These are phyloP conservation scores for Lissocephala sabroskyi DNA, from an alignment of 2,888 invertebrate genomes.

Conservation along the genomic window DNA sequence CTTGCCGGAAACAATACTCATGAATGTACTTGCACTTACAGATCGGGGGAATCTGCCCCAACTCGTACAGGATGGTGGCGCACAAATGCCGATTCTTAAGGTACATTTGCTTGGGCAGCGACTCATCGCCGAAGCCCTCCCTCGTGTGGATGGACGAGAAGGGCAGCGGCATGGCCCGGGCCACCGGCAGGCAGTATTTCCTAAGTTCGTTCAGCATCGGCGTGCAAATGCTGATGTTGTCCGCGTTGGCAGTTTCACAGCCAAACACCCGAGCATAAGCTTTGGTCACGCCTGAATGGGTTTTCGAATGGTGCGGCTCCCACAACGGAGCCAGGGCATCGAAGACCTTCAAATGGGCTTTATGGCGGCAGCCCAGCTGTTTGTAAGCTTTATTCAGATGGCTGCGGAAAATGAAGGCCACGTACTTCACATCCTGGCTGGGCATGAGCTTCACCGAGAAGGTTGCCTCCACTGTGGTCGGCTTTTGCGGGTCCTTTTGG, in stretches of 20 bases:
- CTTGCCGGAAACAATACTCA: conserved; percentile 18
- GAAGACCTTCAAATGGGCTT: conserved; percentile 5
- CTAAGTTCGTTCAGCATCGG: conserved; percentile 27
- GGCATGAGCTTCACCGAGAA: conserved; percentile 35
- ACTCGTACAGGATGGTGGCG: conserved; percentile 22
- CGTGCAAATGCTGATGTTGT: conserved; percentile 14
- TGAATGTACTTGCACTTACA: conserved; percentile 29
- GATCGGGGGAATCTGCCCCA: conserved; percentile 16
- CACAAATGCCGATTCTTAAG: conserved; percentile 14
- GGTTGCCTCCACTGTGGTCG: not conserved
- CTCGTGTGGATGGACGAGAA: conserved; percentile 24
- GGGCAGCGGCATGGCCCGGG: conserved; percentile 24
- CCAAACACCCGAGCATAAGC: conserved; percentile 16
- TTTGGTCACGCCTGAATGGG: conserved; percentile 5
- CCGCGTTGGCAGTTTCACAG: conserved; percentile 13
- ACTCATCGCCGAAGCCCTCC: conserved; percentile 16
- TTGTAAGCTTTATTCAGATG: conserved; percentile 19
- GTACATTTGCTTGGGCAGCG: conserved; percentile 10
- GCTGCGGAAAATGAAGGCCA: not conserved
- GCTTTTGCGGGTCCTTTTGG: conserved; percentile 4
- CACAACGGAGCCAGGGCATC: conserved; percentile 26
- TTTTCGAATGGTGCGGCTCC: not conserved
- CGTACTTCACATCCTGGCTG: conserved; percentile 21
- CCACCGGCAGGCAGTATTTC: conserved; percentile 13
- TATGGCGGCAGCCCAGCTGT: conserved; percentile 14